Percentiles rank a stretch among this genome's conserved stretches.
phyloP scores from a whole-genome alignment of 2,888 invertebrate species.

The Drepana falcataria region DNA sequence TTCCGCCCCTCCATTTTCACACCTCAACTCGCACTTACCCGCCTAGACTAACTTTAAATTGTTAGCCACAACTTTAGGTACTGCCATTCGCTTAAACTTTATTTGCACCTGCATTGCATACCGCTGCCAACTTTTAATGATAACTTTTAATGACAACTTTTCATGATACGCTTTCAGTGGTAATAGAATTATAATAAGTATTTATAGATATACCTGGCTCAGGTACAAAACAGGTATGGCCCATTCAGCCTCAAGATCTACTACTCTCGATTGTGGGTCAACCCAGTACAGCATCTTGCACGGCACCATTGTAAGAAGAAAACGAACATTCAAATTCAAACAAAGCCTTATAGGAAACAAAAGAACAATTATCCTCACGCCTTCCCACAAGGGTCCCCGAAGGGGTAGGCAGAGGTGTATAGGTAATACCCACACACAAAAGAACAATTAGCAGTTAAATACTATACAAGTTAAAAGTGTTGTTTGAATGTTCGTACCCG shows the following conservation, averaged over 20 bases:
- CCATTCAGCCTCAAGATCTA: slow-evolving; percentile 38
- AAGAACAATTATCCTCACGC: not conserved
- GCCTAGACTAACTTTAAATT: slow-evolving; percentile 67
- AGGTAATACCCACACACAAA: too few relatives aligned
- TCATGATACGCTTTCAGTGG: slow-evolving; percentile 21
- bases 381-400: too few relatives aligned
- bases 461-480: too few relatives aligned
- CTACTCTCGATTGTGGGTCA: slow-evolving; percentile 37
- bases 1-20: slow-evolving; percentile 41
- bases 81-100: slow-evolving; percentile 56
- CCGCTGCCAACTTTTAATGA: slow-evolving; percentile 42
- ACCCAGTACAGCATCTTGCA: slow-evolving; percentile 18
- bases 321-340: slow-evolving; percentile 1
- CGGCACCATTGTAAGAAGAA: not conserved
- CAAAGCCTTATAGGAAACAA: slow-evolving; percentile 7
- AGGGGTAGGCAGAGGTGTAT: too few relatives aligned
- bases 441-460: not conserved
- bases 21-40: slow-evolving; percentile 51
- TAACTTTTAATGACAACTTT: slow-evolving; percentile 44
- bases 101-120: slow-evolving; percentile 51
- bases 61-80: slow-evolving; percentile 55
- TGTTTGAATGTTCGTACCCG: too few relatives aligned
- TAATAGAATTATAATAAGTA: slow-evolving; percentile 1
- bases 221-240: slow-evolving; percentile 39
- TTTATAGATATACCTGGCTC: too few relatives aligned